These are phyloP conservation scores for Erethizon dorsatum DNA, from an alignment of 2,797 vertebrate genomes.

Conservation along the genomic window DNA sequence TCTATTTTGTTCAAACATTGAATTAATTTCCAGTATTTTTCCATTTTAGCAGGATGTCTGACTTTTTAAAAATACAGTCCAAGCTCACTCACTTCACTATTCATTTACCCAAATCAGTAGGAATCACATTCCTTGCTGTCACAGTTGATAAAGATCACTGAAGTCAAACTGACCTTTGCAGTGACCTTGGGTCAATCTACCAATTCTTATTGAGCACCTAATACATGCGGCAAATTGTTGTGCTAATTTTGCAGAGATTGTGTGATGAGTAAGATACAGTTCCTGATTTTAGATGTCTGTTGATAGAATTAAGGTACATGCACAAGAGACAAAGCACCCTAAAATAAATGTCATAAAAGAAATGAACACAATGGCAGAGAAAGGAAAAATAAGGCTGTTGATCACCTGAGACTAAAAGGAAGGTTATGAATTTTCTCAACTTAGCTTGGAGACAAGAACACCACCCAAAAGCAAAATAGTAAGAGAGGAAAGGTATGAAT, in stretches of 20 bases:
- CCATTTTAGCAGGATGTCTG: conserved; percentile 49
- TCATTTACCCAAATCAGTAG: conserved; percentile 56
- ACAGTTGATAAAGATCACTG: conserved; percentile 21
- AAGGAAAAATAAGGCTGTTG: neutral
- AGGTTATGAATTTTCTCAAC: conserved; percentile 6
- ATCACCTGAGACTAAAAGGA: conserved; percentile 36
- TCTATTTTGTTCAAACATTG: conserved; percentile 31
- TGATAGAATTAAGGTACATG: conserved; percentile 45
- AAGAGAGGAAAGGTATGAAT: neutral
- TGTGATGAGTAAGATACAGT: neutral
- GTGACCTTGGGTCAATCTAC: conserved; percentile 30
- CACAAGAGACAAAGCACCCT: conserved; percentile 10
- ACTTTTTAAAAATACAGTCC: conserved; percentile 23
- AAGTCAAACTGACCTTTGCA: conserved; percentile 57
- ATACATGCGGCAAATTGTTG: neutral
- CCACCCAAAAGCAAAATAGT: neutral
- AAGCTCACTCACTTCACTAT: neutral
- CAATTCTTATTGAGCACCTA: neutral
- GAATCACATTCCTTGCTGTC: conserved; percentile 42
- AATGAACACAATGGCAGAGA: neutral
- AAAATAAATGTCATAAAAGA: conserved; percentile 30
- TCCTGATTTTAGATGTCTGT: conserved; percentile 15
- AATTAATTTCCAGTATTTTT: conserved; percentile 45
- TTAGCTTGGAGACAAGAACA: neutral
- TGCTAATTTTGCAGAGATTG: neutral